Base-by-base conservation (phyloP, 2,888 invertebrate genomes). In the Automeris io region DNA sequence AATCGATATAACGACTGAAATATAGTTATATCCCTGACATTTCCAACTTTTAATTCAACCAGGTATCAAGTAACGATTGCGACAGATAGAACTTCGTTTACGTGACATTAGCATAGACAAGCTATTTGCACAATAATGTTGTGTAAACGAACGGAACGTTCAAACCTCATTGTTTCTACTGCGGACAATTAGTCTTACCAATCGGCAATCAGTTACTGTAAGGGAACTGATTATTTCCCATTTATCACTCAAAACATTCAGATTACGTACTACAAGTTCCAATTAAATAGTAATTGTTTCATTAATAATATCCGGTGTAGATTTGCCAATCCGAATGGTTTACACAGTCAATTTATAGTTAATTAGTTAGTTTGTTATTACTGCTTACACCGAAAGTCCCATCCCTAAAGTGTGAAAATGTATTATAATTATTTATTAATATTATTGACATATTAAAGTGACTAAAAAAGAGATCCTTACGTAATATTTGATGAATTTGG, bases 21-120 rank as follows among this genome's bases (percentile, higher is more conserved):
- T 26, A 13, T 12, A 12, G 11, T 6, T 11, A 5, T 26, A 26
- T n/a, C 29, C 29, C 13, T 29, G 29, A 29, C 29, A 29, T 29
- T 29, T 29, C 16, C 29, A 29, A 29, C 29, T 29, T 29, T 29
- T 29, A 29, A 29, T 29, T 29, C 16, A 29, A 29, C 16, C 29
- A 16, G 16, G 16, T 16, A 8, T 9, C 29, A 16, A 29, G 29
- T 16, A 29, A 29, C 16, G 29, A 16, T 29, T 29, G 29, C 29
- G 29, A 29, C 29, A 29, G 16, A 3, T 8, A 16, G 7, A 13
- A 16, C 29, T 29, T 29, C 26, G 26, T 9, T 29, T 29, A 29
- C 29, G 29, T 29, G 29, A 29, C 29, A 29, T 29, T 29, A 29
- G 9, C 29, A 16, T 29, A 29, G 29, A 16, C 8, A 29, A 16